phyloP scores from a whole-genome alignment of 2,113 vertebrate species.

The Cettia cetti region DNA sequence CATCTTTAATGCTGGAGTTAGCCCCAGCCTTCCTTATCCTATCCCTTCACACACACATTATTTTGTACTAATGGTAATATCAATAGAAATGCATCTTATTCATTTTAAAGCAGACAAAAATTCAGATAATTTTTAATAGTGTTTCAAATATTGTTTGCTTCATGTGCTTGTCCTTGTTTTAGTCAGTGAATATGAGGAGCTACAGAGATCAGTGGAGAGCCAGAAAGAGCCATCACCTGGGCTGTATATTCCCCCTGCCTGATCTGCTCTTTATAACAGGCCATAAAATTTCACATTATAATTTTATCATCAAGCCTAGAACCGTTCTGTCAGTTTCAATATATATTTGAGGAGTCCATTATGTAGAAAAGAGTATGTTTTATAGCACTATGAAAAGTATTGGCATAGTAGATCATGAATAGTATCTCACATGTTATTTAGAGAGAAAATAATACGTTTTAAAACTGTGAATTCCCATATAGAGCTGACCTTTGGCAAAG shows the following conservation, averaged over 20 bases:
- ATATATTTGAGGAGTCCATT: not conserved
- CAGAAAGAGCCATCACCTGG: not conserved
- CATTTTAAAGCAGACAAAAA: not conserved
- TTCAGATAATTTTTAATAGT: not conserved
- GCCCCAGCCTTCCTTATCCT: not conserved
- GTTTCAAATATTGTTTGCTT: not conserved
- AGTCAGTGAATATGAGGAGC: not conserved
- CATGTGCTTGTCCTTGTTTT: not conserved
- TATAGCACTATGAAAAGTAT: not conserved
- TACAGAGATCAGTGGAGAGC: not conserved
- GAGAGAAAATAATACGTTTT: slow-evolving; percentile 16
- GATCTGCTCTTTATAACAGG: not conserved
- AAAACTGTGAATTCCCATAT: not conserved
- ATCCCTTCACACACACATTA: not conserved
- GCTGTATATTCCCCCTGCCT: not conserved
- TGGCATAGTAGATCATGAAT: not conserved
- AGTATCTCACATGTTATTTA: not conserved
- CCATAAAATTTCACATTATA: not conserved
- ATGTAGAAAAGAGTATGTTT: not conserved
- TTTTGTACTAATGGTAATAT: not conserved
- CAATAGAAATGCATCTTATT: not conserved
- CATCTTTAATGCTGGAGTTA: not conserved
- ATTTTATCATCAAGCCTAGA: not conserved
- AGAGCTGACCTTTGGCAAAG: slow-evolving; percentile 26
- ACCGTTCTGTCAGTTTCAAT: not conserved